Percentiles rank a stretch among this genome's conserved stretches.
These are phyloP conservation scores for Tipula helvola DNA, from an alignment of 2,888 invertebrate genomes.

Conservation along the genomic window DNA sequence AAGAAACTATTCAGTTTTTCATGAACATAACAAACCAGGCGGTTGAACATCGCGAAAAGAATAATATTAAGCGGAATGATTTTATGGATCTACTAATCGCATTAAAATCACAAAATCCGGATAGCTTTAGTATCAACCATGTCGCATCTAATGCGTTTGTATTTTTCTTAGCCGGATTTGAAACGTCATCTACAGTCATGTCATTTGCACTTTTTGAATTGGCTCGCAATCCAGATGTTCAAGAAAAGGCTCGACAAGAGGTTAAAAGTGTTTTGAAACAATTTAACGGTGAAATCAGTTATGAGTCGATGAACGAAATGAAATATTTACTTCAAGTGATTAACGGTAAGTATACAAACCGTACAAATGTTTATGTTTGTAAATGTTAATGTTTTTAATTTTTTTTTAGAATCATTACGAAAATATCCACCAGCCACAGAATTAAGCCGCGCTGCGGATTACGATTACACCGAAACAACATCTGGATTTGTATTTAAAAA, in stretches of 20 bases:
- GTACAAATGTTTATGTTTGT: not conserved
- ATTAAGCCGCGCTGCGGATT: not conserved
- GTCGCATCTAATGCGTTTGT: slow-evolving; percentile 32
- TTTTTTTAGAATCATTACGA: not conserved
- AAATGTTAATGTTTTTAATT: not conserved
- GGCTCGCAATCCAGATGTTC: slow-evolving; percentile 31
- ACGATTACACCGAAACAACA: not conserved
- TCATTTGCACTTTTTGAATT: slow-evolving; percentile 34
- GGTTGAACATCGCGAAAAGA: slow-evolving; percentile 31
- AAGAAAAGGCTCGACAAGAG: slow-evolving; percentile 29
- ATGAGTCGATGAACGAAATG: slow-evolving; percentile 34
- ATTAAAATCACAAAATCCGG: slow-evolving; percentile 28
- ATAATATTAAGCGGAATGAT: slow-evolving; percentile 34
- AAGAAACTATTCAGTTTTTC: slow-evolving; percentile 25
- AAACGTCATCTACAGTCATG: slow-evolving; percentile 34
- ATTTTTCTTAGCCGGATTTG: slow-evolving; percentile 37
- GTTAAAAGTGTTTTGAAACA: slow-evolving; percentile 26
- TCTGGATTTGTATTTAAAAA: not conserved
- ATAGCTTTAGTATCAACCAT: slow-evolving; percentile 21
- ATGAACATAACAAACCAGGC: slow-evolving; percentile 31
- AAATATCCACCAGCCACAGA: not conserved
- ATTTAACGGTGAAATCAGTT: slow-evolving; percentile 29
- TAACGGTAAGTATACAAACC: slow-evolving; percentile 12
- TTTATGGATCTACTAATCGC: slow-evolving; percentile 41
- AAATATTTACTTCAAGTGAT: slow-evolving; percentile 36